Evolutionary conservation across 2,113 vertebrate species (phyloP), one percentile per base, ranked within the genome.

Genomic region (Oceanites oceanicus): DNA sequence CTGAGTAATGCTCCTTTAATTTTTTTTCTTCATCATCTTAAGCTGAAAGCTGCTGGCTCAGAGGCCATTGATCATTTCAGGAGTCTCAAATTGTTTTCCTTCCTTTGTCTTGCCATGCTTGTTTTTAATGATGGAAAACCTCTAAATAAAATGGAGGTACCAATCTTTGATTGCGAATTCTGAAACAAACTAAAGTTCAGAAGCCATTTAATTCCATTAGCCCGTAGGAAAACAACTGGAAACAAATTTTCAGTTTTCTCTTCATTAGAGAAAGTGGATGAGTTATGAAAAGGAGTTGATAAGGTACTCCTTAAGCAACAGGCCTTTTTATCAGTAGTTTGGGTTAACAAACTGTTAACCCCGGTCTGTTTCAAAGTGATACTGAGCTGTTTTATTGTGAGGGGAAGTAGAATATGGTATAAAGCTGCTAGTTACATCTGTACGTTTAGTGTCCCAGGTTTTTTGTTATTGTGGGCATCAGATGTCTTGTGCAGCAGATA

Each of bases 231-330:
- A 95, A 74, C 58, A 63, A 52, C 40, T 93, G 49, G 40, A 95
- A 97, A 84, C 56, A 94, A 91, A 55, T 93, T 78, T 88, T 73
- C 66, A 34, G 25, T 66, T 96, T 94, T 79, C 47, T 61, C 22
- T 52, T 61, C 47, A 13, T 90, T 94, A 91, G 36, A 45, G 42
- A 71, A 30, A 77, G 49, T 50, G 47, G 73, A 70, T 65, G 42
- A 90, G 29, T 94, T 94, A 71, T 62, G 59, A 94, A 78, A 66
- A 56, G 38, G 56, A 81, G 25, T 29, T 94, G 90, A 83, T 86
- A 94, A 93, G 67, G 72, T 70, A 53, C 15, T 91, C 32, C 63
- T 97, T 88, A 86, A 70, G 73, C 70, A 96, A 76, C 25, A 94
- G 53, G 81, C 8, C 29, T 77, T 58, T 97, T 96, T 84, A 32